Conservation (phyloP, 2,113 vertebrate species). For the Pachycephala philippinensis region DNA sequence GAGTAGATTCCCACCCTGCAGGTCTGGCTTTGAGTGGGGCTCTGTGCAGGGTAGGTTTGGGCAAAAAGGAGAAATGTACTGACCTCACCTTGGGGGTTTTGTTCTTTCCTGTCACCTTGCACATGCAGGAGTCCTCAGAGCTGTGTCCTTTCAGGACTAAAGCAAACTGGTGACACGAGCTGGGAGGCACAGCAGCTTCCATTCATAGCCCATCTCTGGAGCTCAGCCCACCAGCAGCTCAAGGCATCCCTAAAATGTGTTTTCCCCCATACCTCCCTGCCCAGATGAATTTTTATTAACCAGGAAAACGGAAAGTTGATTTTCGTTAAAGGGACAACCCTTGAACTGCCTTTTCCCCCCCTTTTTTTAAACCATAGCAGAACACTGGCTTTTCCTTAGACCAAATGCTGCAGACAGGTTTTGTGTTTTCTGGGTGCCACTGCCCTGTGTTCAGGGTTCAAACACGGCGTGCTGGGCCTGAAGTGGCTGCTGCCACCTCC, state of each 20-base stretch:
- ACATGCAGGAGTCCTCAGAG: background rate
- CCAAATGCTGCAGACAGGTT: accelerated
- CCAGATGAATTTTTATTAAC: background rate
- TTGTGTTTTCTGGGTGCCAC: background rate
- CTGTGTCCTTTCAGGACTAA: background rate
- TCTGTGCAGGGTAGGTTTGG: background rate
- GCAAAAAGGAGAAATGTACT: accelerated
- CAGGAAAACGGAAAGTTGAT: background rate
- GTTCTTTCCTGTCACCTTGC: background rate
- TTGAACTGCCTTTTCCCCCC: background rate
- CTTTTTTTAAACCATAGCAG: background rate
- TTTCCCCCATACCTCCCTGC: background rate
- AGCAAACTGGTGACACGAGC: background rate
- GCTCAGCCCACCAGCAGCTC: background rate
- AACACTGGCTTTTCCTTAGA: background rate
- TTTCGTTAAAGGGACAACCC: background rate
- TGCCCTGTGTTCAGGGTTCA: background rate
- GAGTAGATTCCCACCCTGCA: background rate
- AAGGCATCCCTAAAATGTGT: accelerated
- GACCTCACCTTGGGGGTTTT: accelerated
- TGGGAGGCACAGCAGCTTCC: background rate
- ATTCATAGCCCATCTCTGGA: background rate
- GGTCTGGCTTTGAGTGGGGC: background rate
- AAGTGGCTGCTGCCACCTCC: background rate
- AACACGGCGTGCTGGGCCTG: accelerated